Evolutionary conservation across 30 jellyfish, hydroid and myxozoan species (phyloP).

Genomic region (Turritopsis dohrnii): DNA sequence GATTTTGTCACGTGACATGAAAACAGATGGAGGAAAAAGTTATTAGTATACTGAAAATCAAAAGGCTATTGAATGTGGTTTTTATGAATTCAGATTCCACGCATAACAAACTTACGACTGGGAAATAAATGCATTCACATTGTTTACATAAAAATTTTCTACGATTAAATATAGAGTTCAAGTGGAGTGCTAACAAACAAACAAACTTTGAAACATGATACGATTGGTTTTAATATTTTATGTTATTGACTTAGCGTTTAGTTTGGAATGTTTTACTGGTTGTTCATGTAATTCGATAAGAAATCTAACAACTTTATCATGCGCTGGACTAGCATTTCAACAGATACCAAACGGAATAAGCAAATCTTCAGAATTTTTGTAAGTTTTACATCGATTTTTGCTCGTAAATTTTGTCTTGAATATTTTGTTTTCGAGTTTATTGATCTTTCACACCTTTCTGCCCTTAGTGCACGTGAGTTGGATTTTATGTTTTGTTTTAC

Average conservation of each 20-base stretch:
- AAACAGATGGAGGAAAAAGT: background rate
- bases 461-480: background rate
- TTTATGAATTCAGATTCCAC: background rate
- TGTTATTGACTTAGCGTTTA: background rate
- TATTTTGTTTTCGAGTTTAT: background rate
- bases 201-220: background rate
- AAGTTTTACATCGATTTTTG: background rate
- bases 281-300: background rate
- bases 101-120: background rate
- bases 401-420: background rate
- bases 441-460: constrained; percentile 1
- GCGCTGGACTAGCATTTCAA: background rate
- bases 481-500: background rate
- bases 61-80: background rate
- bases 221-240: background rate
- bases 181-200: background rate
- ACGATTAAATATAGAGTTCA: background rate
- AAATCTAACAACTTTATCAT: background rate
- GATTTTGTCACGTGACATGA: background rate
- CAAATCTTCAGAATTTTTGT: constrained; percentile 6
- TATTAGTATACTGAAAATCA: background rate
- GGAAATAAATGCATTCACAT: background rate
- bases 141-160: background rate
- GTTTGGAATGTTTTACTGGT: background rate
- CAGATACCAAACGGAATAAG: background rate